Percentiles rank a stretch among this genome's conserved stretches.
Evolutionary conservation across 2,797 vertebrate species (phyloP).

Genomic region (Euphonia xanthogaster): DNA sequence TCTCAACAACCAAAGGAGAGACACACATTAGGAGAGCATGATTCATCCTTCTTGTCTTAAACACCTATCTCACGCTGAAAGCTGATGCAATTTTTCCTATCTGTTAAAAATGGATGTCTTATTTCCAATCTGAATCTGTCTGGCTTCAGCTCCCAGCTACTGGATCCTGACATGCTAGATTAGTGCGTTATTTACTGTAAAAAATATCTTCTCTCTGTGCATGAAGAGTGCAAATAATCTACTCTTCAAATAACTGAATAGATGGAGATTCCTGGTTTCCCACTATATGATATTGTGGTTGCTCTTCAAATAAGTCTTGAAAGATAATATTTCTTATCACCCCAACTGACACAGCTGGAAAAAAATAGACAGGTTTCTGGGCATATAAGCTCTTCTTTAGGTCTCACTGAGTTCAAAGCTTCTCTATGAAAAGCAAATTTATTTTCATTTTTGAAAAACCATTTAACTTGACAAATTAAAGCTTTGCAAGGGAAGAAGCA

Average conservation of each 20-base stretch:
- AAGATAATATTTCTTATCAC: conserved; percentile 46
- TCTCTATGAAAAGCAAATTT: conserved; percentile 19
- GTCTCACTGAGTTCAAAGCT: conserved; percentile 28
- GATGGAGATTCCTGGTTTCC: background rate
- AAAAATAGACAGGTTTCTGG: conserved; percentile 1
- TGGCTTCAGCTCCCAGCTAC: background rate
- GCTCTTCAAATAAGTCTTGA: conserved; percentile 17
- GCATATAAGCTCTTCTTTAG: conserved; percentile 4
- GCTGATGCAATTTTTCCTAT: conserved; percentile 32
- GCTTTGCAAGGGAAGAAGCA: background rate
- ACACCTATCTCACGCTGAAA: background rate
- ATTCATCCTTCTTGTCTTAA: conserved; percentile 35
- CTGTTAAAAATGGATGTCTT: conserved; percentile 13
- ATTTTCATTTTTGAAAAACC: conserved; percentile 38
- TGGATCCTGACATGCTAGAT: conserved; percentile 30
- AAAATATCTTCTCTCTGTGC: background rate
- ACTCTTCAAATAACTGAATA: conserved; percentile 18
- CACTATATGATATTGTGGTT: background rate
- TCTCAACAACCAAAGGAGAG: background rate
- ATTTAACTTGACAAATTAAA: conserved; percentile 39
- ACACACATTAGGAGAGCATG: background rate
- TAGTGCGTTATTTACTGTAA: conserved; percentile 38
- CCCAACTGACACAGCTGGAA: background rate
- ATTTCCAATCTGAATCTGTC: conserved; percentile 47
- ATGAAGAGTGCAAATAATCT: conserved; percentile 14